A percentile compares a stretch with the other conserved stretches of the same genome.
phyloP scores from a whole-genome alignment of 2,113 vertebrate genomes.

The Azemiops feae region DNA sequence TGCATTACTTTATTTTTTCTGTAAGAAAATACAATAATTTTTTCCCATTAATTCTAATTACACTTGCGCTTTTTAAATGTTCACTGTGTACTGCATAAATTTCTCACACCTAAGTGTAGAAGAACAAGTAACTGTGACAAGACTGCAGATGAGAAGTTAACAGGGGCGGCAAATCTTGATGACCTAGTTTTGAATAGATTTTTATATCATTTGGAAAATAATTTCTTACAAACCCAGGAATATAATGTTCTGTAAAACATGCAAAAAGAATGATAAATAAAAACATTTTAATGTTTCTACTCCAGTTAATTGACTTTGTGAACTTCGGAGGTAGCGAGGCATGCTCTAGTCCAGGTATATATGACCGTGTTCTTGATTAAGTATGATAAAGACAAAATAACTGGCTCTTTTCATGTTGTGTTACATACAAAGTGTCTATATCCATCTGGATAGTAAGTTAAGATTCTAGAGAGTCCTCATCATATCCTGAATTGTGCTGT shows the following conservation, averaged over 20 bases:
- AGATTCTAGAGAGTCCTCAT: background rate
- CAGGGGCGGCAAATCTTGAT: background rate
- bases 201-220: background rate
- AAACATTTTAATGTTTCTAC: constrained; percentile 4
- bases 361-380: background rate
- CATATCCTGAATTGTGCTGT: background rate
- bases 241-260: background rate
- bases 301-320: constrained; percentile 45
- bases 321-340: constrained; percentile 28
- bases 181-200: background rate
- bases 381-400: background rate
- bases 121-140: accelerated
- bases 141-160: constrained; percentile 7
- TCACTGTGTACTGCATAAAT: background rate
- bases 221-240: background rate
- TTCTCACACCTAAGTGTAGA: background rate
- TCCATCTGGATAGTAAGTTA: background rate
- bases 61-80: background rate
- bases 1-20: background rate
- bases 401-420: background rate
- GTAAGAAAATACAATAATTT: background rate
- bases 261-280: background rate
- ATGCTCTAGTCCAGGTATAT: constrained; percentile 19
- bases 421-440: background rate
- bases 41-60: background rate